Evolutionary conservation across 1,140 invertebrate species (phyloP).

Genomic region (Bombus fervidus): DNA sequence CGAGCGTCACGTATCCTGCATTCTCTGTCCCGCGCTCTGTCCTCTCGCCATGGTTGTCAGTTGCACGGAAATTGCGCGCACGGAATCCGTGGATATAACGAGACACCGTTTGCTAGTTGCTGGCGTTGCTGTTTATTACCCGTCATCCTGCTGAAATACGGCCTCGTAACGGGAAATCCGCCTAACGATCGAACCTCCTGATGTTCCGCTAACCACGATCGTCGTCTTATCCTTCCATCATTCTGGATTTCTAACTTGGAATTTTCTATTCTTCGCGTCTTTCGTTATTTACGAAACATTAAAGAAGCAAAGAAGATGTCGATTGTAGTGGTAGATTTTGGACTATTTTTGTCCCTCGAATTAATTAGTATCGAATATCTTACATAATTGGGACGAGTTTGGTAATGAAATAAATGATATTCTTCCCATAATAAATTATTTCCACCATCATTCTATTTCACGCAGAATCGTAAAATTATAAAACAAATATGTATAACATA

Average conservation of each 20-base stretch:
- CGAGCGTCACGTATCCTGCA: conserved; percentile 21
- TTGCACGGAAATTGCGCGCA: conserved; percentile 50
- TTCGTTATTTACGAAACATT: neutral
- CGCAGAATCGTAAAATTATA: no score
- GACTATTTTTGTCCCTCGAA: no score
- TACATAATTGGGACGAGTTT: no score
- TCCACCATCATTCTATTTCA: no score
- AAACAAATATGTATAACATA: no score
- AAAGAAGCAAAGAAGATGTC: neutral
- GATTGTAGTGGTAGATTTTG: no score
- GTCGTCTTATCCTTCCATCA: neutral
- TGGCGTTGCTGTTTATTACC: conserved; percentile 23
- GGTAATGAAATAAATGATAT: no score
- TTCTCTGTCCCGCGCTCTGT: neutral
- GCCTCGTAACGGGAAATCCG: conserved; percentile 57
- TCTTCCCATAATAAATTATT: no score
- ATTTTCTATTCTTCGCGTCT: no score
- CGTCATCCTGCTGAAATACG: conserved; percentile 33
- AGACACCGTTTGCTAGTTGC: conserved; percentile 28
- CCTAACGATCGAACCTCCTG: conserved; percentile 8
- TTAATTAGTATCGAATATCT: no score
- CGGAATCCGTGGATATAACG: conserved; percentile 42
- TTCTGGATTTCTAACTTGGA: neutral
- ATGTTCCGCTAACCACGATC: conserved; percentile 6
- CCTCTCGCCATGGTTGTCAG: conserved; percentile 19